phyloP scores from a whole-genome alignment of 2,113 vertebrate genomes.

The Martes martes region DNA sequence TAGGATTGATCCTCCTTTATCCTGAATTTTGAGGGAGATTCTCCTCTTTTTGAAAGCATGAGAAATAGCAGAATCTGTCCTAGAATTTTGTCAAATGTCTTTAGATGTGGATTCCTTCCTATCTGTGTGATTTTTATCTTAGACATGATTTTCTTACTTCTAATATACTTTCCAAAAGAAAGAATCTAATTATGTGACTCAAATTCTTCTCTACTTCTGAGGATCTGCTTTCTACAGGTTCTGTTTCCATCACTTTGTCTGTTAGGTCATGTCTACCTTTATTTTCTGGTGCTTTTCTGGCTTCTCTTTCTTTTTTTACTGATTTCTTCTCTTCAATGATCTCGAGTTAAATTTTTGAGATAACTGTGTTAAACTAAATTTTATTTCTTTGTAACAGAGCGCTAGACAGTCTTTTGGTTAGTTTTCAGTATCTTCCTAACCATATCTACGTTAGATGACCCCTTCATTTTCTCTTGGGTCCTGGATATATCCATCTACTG shows the following conservation, averaged over 20 bases:
- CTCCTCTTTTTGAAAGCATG: not conserved
- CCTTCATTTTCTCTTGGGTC: not conserved
- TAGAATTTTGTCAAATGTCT: not conserved
- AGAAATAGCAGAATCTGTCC: not conserved
- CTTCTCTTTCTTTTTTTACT: not conserved
- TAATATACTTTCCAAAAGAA: not conserved
- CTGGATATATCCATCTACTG: not conserved
- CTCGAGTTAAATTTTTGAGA: not conserved
- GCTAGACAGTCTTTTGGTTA: not conserved
- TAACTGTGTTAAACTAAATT: not conserved
- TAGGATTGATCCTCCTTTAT: not conserved
- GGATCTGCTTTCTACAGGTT: rapidly evolving
- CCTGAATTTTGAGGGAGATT: not conserved
- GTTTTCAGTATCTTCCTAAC: not conserved
- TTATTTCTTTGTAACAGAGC: not conserved
- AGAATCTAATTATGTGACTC: not conserved
- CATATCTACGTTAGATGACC: not conserved
- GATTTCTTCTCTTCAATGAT: not conserved
- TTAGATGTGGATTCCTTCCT: not conserved
- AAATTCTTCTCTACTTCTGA: not conserved
- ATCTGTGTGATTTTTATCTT: not conserved
- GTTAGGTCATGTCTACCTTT: not conserved
- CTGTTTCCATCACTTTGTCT: not conserved
- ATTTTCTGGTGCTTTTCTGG: not conserved
- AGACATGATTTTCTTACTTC: not conserved